phyloP scores from a whole-genome alignment of 2,888 invertebrate genomes.

The Leistus spinibarbis region DNA sequence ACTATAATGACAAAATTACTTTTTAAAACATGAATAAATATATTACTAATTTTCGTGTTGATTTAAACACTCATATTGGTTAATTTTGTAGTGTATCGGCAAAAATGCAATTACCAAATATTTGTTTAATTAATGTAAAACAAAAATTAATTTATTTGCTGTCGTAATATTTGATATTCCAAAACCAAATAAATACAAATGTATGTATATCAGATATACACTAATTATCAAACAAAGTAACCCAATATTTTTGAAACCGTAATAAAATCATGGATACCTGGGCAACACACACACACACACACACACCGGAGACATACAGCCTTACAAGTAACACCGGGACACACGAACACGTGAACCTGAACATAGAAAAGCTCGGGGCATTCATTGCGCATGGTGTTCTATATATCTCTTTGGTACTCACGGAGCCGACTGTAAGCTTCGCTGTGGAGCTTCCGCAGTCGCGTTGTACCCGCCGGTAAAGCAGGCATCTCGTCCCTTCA shows the following conservation, averaged over 20 bases:
- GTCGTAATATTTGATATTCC: no score
- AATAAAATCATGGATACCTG: not conserved
- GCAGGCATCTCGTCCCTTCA: constrained; percentile 9
- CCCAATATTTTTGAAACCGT: not conserved
- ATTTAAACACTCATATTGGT: no score
- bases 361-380: not conserved
- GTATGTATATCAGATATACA: no score
- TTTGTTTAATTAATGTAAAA: no score
- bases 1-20: no score
- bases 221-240: no score
- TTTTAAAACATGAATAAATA: no score
- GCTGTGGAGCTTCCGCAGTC: constrained; percentile 28
- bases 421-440: not conserved
- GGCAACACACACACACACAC: constrained; percentile 3
- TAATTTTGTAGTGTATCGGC: no score
- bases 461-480: constrained; percentile 31
- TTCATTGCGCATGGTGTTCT: not conserved
- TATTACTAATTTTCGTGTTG: no score
- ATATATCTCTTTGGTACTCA: not conserved
- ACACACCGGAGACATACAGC: not conserved
- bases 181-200: no score
- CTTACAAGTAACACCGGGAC: not conserved
- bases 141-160: no score
- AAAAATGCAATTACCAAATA: no score
- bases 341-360: not conserved